These are phyloP conservation scores for Aramus guarauna DNA, from an alignment of 2,113 vertebrate genomes.

Conservation along the genomic window DNA sequence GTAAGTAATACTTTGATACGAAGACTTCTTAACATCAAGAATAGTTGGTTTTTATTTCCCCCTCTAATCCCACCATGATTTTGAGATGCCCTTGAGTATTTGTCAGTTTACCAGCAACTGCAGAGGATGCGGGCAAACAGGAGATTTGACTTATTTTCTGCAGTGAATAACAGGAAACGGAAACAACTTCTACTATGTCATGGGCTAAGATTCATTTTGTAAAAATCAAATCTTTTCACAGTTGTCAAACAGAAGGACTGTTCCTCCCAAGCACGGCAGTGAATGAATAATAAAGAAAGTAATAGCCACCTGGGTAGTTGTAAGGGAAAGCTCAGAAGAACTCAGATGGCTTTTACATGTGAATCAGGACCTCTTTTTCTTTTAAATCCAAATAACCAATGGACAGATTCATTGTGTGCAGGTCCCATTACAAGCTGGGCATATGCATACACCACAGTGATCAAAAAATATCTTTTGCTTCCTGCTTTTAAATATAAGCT, in stretches of 20 bases:
- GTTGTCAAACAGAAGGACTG: not conserved
- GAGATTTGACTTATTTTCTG: not conserved
- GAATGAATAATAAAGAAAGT: not conserved
- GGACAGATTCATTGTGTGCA: not conserved
- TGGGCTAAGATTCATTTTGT: not conserved
- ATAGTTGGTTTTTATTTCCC: not conserved
- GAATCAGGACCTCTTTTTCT: not conserved
- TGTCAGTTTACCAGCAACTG: not conserved
- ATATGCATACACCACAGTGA: not conserved
- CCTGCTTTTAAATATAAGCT: not conserved
- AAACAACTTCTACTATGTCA: not conserved
- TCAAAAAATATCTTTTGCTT: not conserved
- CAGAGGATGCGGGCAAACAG: not conserved
- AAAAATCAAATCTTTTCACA: not conserved
- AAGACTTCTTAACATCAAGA: not conserved
- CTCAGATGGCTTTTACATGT: not conserved
- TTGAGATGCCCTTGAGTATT: not conserved
- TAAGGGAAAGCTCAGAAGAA: not conserved
- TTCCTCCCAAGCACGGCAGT: not conserved
- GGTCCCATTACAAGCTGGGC: not conserved
- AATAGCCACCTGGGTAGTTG: not conserved
- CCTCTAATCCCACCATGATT: not conserved
- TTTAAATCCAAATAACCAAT: not conserved
- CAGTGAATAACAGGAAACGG: not conserved
- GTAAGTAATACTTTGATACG: not conserved